These are phyloP conservation scores for Drosophila sp. DNA, from an alignment of 1,140 invertebrate genomes.

Conservation along the genomic window DNA sequence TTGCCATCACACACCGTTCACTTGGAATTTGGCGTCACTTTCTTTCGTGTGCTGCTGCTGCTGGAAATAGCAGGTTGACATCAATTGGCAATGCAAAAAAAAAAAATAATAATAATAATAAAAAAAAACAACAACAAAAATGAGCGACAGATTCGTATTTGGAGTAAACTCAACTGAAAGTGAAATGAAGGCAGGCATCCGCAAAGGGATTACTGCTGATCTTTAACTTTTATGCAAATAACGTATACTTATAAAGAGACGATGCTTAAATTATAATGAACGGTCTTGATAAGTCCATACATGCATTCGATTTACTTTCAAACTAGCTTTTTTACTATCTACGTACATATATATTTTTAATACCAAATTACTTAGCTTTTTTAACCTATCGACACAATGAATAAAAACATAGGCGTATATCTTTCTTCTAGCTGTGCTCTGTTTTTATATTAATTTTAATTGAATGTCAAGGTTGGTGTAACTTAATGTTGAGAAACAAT, in stretches of 20 bases:
- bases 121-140: not conserved
- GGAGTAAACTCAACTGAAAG: slow-evolving; percentile 5
- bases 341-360: too few relatives aligned
- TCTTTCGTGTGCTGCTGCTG: slow-evolving; percentile 12
- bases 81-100: slow-evolving; percentile 2
- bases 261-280: not conserved
- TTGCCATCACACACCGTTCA: slow-evolving; percentile 6
- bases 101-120: not conserved
- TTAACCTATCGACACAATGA: too few relatives aligned
- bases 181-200: slow-evolving; percentile 1
- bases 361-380: too few relatives aligned
- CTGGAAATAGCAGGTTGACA: slow-evolving; percentile 10
- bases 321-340: too few relatives aligned
- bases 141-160: not conserved
- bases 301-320: too few relatives aligned
- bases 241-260: not conserved
- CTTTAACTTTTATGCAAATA: not conserved
- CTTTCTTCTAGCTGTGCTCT: too few relatives aligned
- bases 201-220: slow-evolving; percentile 7
- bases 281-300: too few relatives aligned
- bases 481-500: too few relatives aligned
- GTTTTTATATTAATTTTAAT: too few relatives aligned
- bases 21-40: slow-evolving; percentile 9
- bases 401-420: too few relatives aligned
- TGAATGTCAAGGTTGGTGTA: too few relatives aligned